Base-by-base conservation (phyloP, 2,113 vertebrate genomes). In the Bolborhynchus lineola region DNA sequence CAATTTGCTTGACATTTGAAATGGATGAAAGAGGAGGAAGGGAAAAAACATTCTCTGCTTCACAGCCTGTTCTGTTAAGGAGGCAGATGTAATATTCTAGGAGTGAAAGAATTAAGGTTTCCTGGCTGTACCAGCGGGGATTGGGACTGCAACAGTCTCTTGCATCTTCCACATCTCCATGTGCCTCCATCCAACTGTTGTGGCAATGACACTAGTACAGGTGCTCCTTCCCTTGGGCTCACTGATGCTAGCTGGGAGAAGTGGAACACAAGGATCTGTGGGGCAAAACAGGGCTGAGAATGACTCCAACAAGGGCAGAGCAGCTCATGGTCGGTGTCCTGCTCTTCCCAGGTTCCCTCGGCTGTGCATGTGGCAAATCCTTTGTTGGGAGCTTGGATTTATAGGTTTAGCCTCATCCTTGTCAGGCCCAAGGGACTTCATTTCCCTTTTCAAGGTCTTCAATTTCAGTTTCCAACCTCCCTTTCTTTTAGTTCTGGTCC, bases 111-210 rank as follows among this genome's bases (percentile, higher is more conserved):
- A 37, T 5, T 3, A 21, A 70, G n/a, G 76, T 77, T 46, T 15
- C 35, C 52, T 0, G 15, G 13, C 42, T 53, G 31, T n/a, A 28
- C 16, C 42, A n/a, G 53, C 15, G 17, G 46, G 23, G 39, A 20
- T 10, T 11, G 41, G n/a, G 39, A 5, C 24, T 29, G 64, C 6
- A 10, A 29, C 20, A 13, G 3, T 19, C 33, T 52, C 20, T 18
- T 62, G n/a, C 14, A 10, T 41, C n/a, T 88, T 80, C 50, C 29
- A 29, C 47, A 60, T 24, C 28, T 71, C 41, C 13, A 6, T 1
- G 6, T 29, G 77, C 31, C 59, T 65, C 9, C 16, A 3, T 18
- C 41, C 9, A 16, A 1, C 10, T 37, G 0, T 4, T 24, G 21
- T 46, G 53, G 33, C 23, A 15, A 42, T 19, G 82, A 26, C 26